A percentile compares a stretch with the other conserved stretches of the same genome.
Evolutionary conservation across 2,888 invertebrate species (phyloP).

Genomic region (Parthenolecanium corni): DNA sequence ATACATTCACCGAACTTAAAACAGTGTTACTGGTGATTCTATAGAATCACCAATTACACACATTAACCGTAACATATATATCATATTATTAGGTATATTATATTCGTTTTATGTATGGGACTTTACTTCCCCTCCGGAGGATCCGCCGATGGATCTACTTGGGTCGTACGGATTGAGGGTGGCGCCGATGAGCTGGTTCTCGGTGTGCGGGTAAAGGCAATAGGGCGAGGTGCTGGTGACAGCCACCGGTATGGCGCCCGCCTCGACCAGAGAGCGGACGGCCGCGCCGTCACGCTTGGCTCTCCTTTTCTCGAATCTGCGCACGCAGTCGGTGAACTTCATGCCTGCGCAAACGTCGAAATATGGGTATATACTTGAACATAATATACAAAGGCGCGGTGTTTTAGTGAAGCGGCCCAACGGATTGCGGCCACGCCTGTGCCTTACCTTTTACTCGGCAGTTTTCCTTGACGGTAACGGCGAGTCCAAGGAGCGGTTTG

Average conservation of each 20-base stretch:
- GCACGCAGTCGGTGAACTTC: constrained; percentile 30
- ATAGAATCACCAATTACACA: too few species aligned
- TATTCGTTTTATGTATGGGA: too few species aligned
- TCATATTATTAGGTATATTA: not conserved
- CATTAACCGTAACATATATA: not conserved
- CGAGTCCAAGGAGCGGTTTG: constrained; percentile 79
- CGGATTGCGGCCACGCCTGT: not conserved
- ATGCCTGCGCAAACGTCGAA: constrained; percentile 31
- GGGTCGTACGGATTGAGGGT: constrained; percentile 74
- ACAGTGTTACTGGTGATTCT: too few species aligned
- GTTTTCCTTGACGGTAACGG: constrained; percentile 84
- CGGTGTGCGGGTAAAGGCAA: constrained; percentile 77
- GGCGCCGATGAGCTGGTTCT: constrained; percentile 62
- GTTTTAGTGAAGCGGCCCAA: not conserved
- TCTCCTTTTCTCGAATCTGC: not conserved
- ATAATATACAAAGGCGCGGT: too few species aligned
- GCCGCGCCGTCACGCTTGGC: constrained; percentile 51
- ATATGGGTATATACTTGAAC: not conserved
- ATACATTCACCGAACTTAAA: too few species aligned
- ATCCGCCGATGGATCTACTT: constrained; percentile 65
- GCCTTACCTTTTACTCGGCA: constrained; percentile 39
- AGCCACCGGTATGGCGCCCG: constrained; percentile 69
- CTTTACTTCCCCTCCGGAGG: constrained; percentile 69
- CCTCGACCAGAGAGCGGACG: constrained; percentile 49
- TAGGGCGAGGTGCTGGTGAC: constrained; percentile 80